Percentiles rank a stretch among this genome's conserved stretches.
Conservation (phyloP, 2,113 vertebrate genomes). For the Callocephalon fimbriatum region DNA sequence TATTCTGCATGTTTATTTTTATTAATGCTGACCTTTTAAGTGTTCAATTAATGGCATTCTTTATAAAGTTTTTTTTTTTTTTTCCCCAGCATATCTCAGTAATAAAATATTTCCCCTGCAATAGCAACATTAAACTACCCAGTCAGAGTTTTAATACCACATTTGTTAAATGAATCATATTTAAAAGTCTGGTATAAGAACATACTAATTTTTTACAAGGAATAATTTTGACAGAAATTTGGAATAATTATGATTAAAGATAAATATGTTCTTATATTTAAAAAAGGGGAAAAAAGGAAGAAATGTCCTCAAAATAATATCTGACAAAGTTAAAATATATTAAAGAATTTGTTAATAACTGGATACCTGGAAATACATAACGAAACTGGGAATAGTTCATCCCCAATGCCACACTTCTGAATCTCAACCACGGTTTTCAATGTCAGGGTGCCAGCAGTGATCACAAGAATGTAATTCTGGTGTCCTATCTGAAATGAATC, state of each 20-base stretch:
- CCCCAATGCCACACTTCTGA: neutral
- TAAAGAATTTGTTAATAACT: neutral
- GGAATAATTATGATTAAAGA: neutral
- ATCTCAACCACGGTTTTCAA: neutral
- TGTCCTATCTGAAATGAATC: neutral
- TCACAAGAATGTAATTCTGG: neutral
- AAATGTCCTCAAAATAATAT: neutral
- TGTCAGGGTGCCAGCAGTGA: neutral
- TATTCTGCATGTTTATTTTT: constrained; percentile 55
- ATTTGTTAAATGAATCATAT: neutral
- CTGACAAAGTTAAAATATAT: neutral
- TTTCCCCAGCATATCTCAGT: neutral
- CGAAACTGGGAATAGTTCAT: neutral
- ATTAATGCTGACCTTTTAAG: constrained; percentile 44
- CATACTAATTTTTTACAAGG: neutral
- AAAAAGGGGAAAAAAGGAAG: neutral
- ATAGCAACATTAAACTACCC: neutral
- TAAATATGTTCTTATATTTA: neutral
- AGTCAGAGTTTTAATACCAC: neutral
- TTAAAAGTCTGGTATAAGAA: neutral
- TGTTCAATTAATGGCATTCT: constrained; percentile 28
- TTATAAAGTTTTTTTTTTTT: neutral
- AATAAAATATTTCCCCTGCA: neutral
- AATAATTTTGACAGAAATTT: neutral
- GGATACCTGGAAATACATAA: neutral